Evolutionary conservation across 2,888 invertebrate genomes (phyloP).

Genomic region (Troilus luridus): DNA sequence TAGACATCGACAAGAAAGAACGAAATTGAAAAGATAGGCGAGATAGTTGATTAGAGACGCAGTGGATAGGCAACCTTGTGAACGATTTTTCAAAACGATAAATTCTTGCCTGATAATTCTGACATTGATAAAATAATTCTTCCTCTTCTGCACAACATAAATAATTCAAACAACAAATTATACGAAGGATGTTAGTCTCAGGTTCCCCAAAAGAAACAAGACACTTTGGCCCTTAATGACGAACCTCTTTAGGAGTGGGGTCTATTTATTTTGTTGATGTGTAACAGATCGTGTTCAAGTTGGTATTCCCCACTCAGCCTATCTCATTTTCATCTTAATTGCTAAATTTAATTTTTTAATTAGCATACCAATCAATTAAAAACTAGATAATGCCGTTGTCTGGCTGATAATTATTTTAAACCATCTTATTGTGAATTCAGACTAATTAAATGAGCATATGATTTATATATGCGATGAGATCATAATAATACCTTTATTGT

Average conservation of each 20-base stretch:
- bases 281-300: neutral
- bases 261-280: slow-evolving; percentile 2
- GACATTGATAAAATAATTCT: slow-evolving; percentile 18
- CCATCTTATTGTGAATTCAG: neutral
- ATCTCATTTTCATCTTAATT: slow-evolving; percentile 2
- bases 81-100: neutral
- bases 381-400: neutral
- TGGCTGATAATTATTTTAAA: neutral
- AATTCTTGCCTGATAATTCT: neutral
- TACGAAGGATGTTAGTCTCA: neutral
- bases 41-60: neutral
- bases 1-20: neutral
- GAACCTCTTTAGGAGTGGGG: slow-evolving; percentile 23
- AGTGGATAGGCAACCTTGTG: neutral
- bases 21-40: slow-evolving; percentile 15
- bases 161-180: slow-evolving; percentile 32
- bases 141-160: neutral
- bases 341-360: neutral
- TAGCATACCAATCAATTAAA: neutral
- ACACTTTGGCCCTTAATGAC: slow-evolving; percentile 10
- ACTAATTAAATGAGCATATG: no score
- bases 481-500: no score
- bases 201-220: slow-evolving; percentile 15
- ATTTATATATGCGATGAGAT: no score
- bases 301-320: neutral